Conservation (phyloP, 2,888 invertebrate genomes). For the Petrophora chlorosata region DNA sequence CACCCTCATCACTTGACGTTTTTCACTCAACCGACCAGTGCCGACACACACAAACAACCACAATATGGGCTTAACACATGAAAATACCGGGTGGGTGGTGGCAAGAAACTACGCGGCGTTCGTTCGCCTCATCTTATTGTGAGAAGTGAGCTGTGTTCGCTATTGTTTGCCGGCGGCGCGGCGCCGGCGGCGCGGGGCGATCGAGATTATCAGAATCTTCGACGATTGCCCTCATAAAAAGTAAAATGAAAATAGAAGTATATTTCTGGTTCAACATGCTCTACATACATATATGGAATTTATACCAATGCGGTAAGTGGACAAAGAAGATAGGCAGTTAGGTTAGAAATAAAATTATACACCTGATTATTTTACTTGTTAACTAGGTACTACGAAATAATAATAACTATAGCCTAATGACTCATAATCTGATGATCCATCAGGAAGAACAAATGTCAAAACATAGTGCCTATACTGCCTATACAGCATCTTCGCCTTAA, state of each 20-base stretch:
- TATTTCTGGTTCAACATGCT: slow-evolving; percentile 4
- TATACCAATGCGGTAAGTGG: no score
- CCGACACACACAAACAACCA: slow-evolving; percentile 45
- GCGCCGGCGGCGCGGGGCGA: no score
- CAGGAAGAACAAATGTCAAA: slow-evolving; percentile 1
- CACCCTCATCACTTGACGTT: slow-evolving; percentile 61
- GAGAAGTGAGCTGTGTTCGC: slow-evolving; percentile 46
- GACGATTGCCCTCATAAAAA: slow-evolving; percentile 24
- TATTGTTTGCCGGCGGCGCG: slow-evolving; percentile 50
- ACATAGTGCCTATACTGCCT: neutral
- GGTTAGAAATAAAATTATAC: no score
- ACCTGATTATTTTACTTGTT: no score
- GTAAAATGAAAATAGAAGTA: slow-evolving; percentile 18
- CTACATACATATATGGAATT: no score
- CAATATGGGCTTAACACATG: slow-evolving; percentile 48
- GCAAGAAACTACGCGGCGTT: slow-evolving; percentile 63
- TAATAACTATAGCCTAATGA: no score
- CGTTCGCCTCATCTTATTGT: slow-evolving; percentile 60
- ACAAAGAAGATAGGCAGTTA: no score
- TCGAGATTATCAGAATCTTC: slow-evolving; percentile 40
- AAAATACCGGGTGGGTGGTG: slow-evolving; percentile 47
- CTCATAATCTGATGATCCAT: neutral
- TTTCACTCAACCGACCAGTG: slow-evolving; percentile 52
- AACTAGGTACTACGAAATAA: neutral
- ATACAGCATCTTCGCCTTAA: neutral